Base-by-base conservation (phyloP, 1,140 invertebrate genomes). In the Ceratoteleas bidentatus region DNA sequence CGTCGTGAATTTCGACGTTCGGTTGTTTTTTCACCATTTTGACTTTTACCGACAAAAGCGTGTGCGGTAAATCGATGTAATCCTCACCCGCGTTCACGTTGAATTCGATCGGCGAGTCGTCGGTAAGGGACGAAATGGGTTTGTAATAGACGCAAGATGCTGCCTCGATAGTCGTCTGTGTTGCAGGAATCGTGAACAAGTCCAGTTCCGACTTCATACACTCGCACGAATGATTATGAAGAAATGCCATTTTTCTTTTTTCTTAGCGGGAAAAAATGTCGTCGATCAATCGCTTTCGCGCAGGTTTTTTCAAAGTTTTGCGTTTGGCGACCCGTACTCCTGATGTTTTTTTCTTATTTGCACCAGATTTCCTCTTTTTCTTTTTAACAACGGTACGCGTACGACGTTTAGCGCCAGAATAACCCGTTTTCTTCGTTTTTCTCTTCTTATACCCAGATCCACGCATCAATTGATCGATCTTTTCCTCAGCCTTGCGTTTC, bases 181-280 rank as follows among this genome's bases (percentile, higher is more conserved):
- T 90, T 2, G 88, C 85, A 32, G 89, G 87, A 36, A 92, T 56
- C 32, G 85, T 73, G 84, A 92, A 93, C 13, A 92, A 80, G 83
- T 92, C 90, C 16, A 92, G 74, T 83, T 92, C 88, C 4, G 87
- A 83, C 68, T 84, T 85, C 6, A 81, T 16, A 47, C 83, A 86
- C 64, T 84, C 79, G 13, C 66, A 58, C 2, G 73, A 83, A 40
- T 84, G 82, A 1, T 50, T 54, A 16, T 84, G 64, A 57, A 84
- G 49, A 36, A 61, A 43, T 0, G 57, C 68, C 68, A 72, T 52
- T 40, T n/a, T n/a, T n/a, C n/a, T n/a, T n/a, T n/a, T n/a, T n/a
- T n/a, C n/a, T 36, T 61, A n/a, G n/a, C 6, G n/a, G 4, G 8
- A 8, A 45, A 45, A 45, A 10, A 45, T 45, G 43, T 45, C 43